Conservation (phyloP, 2,888 invertebrate species). For the Imbricaverruca yamaguchii region DNA sequence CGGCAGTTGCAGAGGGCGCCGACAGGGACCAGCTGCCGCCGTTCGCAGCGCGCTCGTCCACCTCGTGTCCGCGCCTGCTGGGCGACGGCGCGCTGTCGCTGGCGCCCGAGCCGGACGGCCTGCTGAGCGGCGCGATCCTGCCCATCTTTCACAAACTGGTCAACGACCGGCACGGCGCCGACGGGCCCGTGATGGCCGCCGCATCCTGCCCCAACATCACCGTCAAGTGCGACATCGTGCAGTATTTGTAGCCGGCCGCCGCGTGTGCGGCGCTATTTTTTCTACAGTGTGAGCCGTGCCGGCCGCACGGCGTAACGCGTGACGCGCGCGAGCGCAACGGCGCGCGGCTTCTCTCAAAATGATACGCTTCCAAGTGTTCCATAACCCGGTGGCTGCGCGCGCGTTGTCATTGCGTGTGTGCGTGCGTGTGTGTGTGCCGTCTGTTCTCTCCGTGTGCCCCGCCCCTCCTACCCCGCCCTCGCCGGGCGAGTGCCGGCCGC, state of each 20-base stretch:
- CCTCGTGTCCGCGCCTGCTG: slow-evolving; percentile 4
- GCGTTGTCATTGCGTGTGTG: background rate
- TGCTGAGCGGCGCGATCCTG: slow-evolving; percentile 49
- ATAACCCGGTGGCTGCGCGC: background rate
- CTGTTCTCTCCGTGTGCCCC: background rate
- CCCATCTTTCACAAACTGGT: slow-evolving; percentile 88
- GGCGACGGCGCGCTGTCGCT: background rate
- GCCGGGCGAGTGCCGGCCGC: too few species aligned
- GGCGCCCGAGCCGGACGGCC: background rate
- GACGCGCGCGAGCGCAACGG: too few species aligned
- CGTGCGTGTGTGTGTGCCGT: background rate
- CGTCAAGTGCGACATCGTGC: slow-evolving; percentile 91
- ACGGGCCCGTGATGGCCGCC: slow-evolving; percentile 28
- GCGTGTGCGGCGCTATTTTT: background rate
- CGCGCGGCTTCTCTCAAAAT: background rate
- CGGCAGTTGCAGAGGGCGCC: background rate
- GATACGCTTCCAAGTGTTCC: slow-evolving; percentile 4
- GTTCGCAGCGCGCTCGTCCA: background rate
- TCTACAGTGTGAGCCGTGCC: background rate
- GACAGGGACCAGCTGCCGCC: background rate
- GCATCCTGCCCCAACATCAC: slow-evolving; percentile 84
- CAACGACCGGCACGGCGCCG: slow-evolving; percentile 59
- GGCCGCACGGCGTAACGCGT: background rate
- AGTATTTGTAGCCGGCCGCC: slow-evolving; percentile 58
- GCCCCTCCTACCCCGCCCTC: background rate